A percentile compares a stretch with the other conserved stretches of the same genome.
Evolutionary conservation across 2,113 vertebrate genomes (phyloP).

Genomic region (Pycnonotus jocosus): DNA sequence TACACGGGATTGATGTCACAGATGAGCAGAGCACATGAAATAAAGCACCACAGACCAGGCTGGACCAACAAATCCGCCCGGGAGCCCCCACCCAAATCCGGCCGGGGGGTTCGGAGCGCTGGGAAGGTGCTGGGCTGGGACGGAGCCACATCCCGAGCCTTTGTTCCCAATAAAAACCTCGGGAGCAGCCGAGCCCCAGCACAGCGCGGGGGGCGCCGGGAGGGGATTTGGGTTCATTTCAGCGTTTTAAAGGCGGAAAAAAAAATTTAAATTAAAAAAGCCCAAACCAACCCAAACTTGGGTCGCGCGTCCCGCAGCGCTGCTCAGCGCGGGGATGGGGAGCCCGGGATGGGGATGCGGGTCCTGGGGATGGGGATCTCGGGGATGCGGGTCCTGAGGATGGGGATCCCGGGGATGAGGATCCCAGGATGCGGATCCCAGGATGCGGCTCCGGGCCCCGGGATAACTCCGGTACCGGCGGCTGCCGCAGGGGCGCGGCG

Average conservation of each 20-base stretch:
- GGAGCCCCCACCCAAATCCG: accelerated
- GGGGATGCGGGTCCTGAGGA: not conserved
- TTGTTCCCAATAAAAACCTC: not conserved
- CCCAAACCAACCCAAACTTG: not conserved
- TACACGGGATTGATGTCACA: accelerated
- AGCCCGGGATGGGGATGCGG: too few relatives aligned
- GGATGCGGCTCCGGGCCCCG: too few relatives aligned
- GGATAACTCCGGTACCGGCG: not conserved
- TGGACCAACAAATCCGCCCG: accelerated
- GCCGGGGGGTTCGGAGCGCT: accelerated
- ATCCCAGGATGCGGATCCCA: not conserved
- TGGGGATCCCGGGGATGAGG: too few relatives aligned
- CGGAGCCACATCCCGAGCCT: not conserved
- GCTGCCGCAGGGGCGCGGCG: conserved; percentile 24
- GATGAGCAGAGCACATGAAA: not conserved
- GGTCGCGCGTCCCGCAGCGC: too few relatives aligned
- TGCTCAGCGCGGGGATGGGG: not conserved
- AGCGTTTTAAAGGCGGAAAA: not conserved
- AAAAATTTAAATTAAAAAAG: not conserved
- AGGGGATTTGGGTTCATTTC: not conserved
- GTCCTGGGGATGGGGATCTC: too few relatives aligned
- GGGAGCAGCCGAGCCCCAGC: not conserved
- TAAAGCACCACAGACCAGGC: not conserved
- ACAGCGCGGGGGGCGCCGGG: not conserved
- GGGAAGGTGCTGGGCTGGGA: not conserved